These are phyloP conservation scores for Zhuqinia jingwanae DNA, from an alignment of 2,888 invertebrate genomes.

Conservation along the genomic window DNA sequence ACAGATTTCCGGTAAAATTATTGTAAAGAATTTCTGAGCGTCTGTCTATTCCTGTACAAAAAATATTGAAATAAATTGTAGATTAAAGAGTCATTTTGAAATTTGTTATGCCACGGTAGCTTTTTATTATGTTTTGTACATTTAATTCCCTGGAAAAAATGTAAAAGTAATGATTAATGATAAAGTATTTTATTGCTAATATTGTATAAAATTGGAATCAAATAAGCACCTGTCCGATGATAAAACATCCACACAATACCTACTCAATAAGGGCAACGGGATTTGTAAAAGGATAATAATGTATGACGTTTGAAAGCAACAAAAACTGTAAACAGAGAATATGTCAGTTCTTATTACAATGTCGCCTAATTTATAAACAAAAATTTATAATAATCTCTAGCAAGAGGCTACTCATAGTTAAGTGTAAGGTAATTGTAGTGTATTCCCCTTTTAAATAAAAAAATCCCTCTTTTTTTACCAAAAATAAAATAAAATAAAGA, in stretches of 20 bases:
- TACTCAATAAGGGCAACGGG: background rate
- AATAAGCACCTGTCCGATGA: background rate
- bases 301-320: no score
- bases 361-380: background rate
- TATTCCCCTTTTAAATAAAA: slow-evolving; percentile 25
- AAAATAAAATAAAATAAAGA: slow-evolving; percentile 30
- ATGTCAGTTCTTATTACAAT: background rate
- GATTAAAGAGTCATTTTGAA: slow-evolving; percentile 49
- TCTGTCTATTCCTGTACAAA: background rate
- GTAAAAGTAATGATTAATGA: background rate
- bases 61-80: slow-evolving; percentile 29
- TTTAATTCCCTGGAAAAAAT: slow-evolving; percentile 45
- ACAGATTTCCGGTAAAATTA: slow-evolving; percentile 64
- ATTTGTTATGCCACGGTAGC: slow-evolving; percentile 49
- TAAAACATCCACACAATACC: background rate
- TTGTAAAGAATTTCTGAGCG: background rate
- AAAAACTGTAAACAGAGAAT: no score
- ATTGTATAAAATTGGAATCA: no score
- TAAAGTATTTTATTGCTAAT: no score
- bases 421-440: slow-evolving; percentile 58
- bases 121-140: no score
- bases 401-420: slow-evolving; percentile 1
- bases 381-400: background rate
- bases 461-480: slow-evolving; percentile 2
- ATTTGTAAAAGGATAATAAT: no score